A percentile compares a stretch with the other conserved stretches of the same genome.
phyloP scores from a whole-genome alignment of 2,113 vertebrate species.

The Heliornis fulica region DNA sequence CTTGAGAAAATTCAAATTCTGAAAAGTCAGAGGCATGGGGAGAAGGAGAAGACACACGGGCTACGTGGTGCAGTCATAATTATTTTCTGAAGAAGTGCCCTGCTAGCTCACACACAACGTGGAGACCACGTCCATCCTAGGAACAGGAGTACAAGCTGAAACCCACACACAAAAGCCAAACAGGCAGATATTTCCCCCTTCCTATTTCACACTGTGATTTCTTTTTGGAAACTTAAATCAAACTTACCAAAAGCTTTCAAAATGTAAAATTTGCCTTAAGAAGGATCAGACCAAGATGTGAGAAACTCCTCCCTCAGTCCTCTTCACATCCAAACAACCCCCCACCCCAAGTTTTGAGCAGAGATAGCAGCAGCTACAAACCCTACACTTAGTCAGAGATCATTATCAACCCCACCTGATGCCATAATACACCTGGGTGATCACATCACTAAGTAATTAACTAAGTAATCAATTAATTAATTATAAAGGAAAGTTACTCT shows the following conservation, averaged over 20 bases:
- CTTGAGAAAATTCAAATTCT: background rate
- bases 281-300: fast-evolving
- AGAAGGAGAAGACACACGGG: background rate
- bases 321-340: background rate
- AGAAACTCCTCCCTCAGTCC: background rate
- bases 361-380: background rate
- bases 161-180: background rate
- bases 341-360: background rate
- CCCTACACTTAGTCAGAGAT: background rate
- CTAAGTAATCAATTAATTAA: conserved; percentile 63
- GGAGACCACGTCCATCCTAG: background rate
- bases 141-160: background rate
- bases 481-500: conserved; percentile 59
- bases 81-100: background rate
- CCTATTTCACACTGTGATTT: background rate
- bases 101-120: fast-evolving
- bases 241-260: background rate
- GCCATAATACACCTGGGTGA: background rate
- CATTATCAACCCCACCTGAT: background rate
- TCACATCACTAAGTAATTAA: conserved; percentile 40
- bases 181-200: background rate
- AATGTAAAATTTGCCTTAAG: background rate
- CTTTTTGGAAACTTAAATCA: background rate
- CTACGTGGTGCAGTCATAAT: fast-evolving
- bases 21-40: too few relatives aligned